phyloP scores from a whole-genome alignment of 2,113 vertebrate genomes.

The Centrocercus urophasianus region DNA sequence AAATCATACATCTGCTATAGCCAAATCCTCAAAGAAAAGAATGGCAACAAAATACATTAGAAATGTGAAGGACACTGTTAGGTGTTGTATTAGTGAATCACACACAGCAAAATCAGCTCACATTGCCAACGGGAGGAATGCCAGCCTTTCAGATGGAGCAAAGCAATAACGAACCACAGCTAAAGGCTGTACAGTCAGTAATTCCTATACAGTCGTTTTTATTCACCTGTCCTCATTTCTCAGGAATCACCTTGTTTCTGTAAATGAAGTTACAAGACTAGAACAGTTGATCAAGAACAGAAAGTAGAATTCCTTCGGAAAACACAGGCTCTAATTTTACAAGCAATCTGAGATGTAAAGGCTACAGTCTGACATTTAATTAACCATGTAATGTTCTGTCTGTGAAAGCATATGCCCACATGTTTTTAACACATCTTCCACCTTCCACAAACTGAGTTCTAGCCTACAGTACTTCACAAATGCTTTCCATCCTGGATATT shows the following conservation, averaged over 20 bases:
- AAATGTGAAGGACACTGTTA: neutral
- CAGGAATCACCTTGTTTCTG: constrained; percentile 58
- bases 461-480: constrained; percentile 20
- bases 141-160: neutral
- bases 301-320: constrained; percentile 12
- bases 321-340: constrained; percentile 54
- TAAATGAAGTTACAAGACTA: constrained; percentile 58
- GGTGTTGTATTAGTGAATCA: neutral
- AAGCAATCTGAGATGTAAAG: constrained; percentile 38
- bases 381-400: neutral
- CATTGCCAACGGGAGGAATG: neutral
- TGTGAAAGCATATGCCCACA: neutral
- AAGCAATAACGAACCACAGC: neutral
- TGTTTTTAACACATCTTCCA: neutral
- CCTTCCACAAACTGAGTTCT: neutral
- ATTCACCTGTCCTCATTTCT: constrained; percentile 52
- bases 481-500: neutral
- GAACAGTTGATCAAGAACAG: constrained; percentile 42
- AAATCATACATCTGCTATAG: neutral
- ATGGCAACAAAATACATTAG: neutral
- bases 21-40: neutral
- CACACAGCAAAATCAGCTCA: neutral
- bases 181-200: neutral
- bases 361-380: constrained; percentile 19
- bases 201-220: constrained; percentile 61